Evolutionary conservation across 2,888 invertebrate species (phyloP).

Genomic region (Lithophane semibrunnea): DNA sequence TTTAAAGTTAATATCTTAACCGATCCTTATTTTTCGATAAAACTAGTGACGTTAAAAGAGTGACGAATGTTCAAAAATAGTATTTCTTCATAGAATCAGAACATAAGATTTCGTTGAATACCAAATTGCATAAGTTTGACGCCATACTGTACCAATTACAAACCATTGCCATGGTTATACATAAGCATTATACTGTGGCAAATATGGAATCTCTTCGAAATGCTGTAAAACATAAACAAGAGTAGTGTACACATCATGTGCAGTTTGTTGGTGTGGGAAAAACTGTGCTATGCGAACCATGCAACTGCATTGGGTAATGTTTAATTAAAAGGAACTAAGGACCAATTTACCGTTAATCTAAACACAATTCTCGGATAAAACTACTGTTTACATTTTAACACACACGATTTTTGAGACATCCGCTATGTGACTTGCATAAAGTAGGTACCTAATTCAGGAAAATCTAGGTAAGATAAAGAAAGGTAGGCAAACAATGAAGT

Average conservation of each 20-base stretch:
- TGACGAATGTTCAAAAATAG: neutral
- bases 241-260: no score
- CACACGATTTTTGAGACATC: constrained; percentile 37
- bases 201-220: neutral
- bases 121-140: neutral
- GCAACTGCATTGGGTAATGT: constrained; percentile 39
- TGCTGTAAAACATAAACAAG: neutral
- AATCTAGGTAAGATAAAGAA: neutral
- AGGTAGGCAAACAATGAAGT: neutral
- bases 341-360: constrained; percentile 31
- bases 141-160: neutral
- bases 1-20: neutral
- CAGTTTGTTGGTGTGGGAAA: constrained; percentile 6
- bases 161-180: neutral
- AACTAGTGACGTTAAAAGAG: neutral
- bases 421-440: constrained; percentile 19
- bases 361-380: constrained; percentile 17
- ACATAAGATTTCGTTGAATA: neutral
- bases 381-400: constrained; percentile 26
- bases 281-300: constrained; percentile 3
- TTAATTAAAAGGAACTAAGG: constrained; percentile 32
- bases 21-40: neutral
- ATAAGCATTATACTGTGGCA: neutral
- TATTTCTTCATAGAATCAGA: neutral
- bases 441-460: neutral